phyloP scores from a whole-genome alignment of 2,797 vertebrate species.

The Micropoecilia bifurca region DNA sequence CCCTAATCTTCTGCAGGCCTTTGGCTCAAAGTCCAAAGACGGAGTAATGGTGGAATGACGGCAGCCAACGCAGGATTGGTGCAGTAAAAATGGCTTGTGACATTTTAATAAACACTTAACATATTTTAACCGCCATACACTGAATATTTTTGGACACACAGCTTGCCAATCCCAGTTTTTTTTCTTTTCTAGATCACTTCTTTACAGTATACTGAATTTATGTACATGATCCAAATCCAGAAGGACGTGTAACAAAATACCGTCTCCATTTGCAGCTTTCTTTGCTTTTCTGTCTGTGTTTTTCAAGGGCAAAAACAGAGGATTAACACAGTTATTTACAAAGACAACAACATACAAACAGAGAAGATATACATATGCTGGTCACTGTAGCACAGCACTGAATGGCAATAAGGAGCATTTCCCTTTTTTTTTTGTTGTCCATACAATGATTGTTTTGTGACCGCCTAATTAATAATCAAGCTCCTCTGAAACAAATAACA shows the following conservation, averaged over 20 bases:
- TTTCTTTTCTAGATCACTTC: conserved; percentile 78
- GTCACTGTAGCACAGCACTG: conserved; percentile 84
- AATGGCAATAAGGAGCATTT: conserved; percentile 66
- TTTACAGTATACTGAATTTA: conserved; percentile 88
- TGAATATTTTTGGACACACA: conserved; percentile 85
- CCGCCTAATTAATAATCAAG: conserved; percentile 43
- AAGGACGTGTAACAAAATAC: conserved; percentile 89
- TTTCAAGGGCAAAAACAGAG: conserved; percentile 81
- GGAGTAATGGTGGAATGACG: conserved; percentile 41
- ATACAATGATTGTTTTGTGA: conserved; percentile 53
- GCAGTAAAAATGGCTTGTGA: conserved; percentile 80
- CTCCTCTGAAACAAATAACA: conserved; percentile 56
- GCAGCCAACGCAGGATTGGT: conserved; percentile 65
- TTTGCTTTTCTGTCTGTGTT: conserved; percentile 59
- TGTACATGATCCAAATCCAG: conserved; percentile 80
- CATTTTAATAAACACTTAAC: conserved; percentile 91
- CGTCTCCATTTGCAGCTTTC: conserved; percentile 66
- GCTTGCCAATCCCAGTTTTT: conserved; percentile 78
- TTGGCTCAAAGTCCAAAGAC: too few relatives aligned
- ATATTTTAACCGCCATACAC: conserved; percentile 84
- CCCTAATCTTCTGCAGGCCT: not conserved
- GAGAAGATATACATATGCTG: conserved; percentile 77
- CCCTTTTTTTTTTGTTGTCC: conserved; percentile 29
- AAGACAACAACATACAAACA: conserved; percentile 84
- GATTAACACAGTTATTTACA: conserved; percentile 86